phyloP scores from a whole-genome alignment of 2,888 invertebrate species.

The Heterodera filipjevi region DNA sequence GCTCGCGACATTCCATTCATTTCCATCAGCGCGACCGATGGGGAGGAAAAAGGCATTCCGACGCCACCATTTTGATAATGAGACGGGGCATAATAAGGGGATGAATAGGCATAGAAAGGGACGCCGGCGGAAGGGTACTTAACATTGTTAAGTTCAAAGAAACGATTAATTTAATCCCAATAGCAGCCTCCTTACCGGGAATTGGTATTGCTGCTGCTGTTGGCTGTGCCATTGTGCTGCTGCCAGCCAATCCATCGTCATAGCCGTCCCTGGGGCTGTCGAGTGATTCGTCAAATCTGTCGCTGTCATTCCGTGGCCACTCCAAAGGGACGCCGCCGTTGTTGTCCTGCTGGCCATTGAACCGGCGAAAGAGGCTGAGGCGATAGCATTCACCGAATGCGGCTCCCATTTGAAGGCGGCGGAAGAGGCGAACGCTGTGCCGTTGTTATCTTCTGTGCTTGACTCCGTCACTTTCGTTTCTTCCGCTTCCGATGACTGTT shows the following conservation, averaged over 20 bases:
- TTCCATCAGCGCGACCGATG: background rate
- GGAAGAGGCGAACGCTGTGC: background rate
- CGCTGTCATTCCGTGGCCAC: background rate
- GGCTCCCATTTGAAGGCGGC: background rate
- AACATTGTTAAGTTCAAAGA: too few species aligned
- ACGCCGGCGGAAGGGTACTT: background rate
- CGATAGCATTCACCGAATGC: background rate
- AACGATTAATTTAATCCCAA: too few species aligned
- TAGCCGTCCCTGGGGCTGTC: background rate
- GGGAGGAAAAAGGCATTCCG: background rate
- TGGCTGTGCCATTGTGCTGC: background rate
- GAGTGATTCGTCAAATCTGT: background rate
- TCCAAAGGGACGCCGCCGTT: background rate
- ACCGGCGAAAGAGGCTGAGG: background rate
- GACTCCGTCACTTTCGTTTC: background rate
- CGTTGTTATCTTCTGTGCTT: background rate
- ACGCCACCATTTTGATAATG: background rate
- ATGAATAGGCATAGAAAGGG: background rate
- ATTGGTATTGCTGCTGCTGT: background rate
- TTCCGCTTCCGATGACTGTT: background rate
- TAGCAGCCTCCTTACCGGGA: background rate
- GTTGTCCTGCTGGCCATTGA: background rate
- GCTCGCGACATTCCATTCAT: background rate
- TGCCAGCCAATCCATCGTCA: background rate
- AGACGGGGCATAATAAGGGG: background rate